Evolutionary conservation across 2,797 vertebrate genomes (phyloP).

Genomic region (Sebastes cheni): DNA sequence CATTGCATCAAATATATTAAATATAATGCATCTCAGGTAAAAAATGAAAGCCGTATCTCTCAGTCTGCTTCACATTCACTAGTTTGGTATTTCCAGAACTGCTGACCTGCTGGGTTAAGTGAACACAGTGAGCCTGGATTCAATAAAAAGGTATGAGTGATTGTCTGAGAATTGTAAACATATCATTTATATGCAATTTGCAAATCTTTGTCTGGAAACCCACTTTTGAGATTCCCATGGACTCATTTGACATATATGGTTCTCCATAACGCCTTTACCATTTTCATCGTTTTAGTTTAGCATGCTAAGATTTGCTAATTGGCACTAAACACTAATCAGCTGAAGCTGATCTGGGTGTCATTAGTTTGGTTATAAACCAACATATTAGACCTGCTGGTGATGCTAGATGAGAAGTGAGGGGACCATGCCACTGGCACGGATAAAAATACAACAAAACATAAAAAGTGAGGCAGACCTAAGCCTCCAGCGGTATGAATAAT

Average conservation of each 20-base stretch:
- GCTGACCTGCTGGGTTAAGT: conserved; percentile 24
- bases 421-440: neutral
- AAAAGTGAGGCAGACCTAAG: neutral
- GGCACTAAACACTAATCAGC: neutral
- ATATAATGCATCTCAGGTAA: neutral
- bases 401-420: neutral
- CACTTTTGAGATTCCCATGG: neutral
- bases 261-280: neutral
- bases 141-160: conserved; percentile 51
- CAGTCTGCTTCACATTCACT: conserved; percentile 70
- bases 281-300: neutral
- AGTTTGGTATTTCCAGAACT: conserved; percentile 59
- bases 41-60: conserved; percentile 19
- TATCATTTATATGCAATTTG: conserved; percentile 3
- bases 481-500: neutral
- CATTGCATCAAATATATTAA: conserved; percentile 20
- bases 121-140: conserved; percentile 38
- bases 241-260: neutral
- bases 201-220: neutral
- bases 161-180: conserved; percentile 49
- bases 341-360: neutral
- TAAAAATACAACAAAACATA: neutral
- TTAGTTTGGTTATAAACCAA: neutral
- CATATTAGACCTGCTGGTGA: neutral
- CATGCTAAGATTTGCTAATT: neutral